Evolutionary conservation across 2,113 vertebrate genomes (phyloP).

Genomic region (Rana temporaria): DNA sequence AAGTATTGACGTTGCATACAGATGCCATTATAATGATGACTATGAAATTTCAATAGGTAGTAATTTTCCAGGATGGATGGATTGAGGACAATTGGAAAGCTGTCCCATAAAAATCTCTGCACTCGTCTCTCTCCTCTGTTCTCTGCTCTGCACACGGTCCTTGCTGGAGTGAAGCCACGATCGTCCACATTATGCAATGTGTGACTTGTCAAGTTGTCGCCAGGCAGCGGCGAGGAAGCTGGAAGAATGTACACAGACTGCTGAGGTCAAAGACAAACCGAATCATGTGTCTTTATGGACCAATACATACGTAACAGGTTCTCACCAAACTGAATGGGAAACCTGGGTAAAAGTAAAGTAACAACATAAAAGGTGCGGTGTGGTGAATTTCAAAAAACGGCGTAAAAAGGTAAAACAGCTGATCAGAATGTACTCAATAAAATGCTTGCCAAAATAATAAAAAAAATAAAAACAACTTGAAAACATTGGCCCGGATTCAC

Average conservation of each 20-base stretch:
- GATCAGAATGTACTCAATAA: not conserved
- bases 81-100: not conserved
- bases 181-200: not conserved
- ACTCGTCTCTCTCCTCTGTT: not conserved
- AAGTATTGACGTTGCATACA: too few species aligned
- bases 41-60: too few species aligned
- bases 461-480: too few species aligned
- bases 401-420: conserved; percentile 8
- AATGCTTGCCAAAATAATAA: too few species aligned
- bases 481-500: too few species aligned
- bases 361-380: not conserved
- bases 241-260: not conserved
- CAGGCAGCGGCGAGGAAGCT: not conserved
- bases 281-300: not conserved
- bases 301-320: not conserved
- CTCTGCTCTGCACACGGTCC: conserved; percentile 69
- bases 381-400: too few species aligned
- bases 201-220: not conserved
- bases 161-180: conserved; percentile 5
- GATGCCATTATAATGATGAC: too few species aligned
- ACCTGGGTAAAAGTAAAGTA: not conserved
- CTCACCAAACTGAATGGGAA: conserved; percentile 8
- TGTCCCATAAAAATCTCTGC: not conserved
- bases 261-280: not conserved
- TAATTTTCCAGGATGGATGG: too few species aligned